Conservation (phyloP, 1,140 invertebrate genomes). For the Papilio aristodemus region DNA sequence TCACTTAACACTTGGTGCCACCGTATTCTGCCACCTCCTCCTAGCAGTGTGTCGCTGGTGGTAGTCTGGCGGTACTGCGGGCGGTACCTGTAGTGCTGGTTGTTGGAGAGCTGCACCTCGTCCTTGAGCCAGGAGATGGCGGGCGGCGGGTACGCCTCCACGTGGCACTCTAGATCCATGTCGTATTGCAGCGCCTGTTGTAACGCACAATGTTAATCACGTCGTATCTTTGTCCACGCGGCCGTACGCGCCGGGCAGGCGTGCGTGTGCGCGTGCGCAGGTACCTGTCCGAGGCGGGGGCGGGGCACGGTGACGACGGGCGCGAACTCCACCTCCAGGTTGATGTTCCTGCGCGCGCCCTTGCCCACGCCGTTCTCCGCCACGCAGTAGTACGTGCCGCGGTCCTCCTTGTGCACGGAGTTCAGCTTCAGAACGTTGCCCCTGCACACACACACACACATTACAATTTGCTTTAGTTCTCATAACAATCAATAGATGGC, state of each 20-base stretch:
- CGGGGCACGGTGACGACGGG: conserved; percentile 91
- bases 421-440: conserved; percentile 92
- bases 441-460: conserved; percentile 72
- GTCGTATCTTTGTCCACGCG: too few relatives aligned
- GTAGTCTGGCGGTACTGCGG: conserved; percentile 56
- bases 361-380: conserved; percentile 95
- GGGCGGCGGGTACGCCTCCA: conserved; percentile 95
- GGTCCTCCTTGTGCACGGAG: conserved; percentile 90
- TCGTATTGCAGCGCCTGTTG: conserved; percentile 93
- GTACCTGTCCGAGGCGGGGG: conserved; percentile 85
- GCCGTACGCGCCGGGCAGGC: too few relatives aligned
- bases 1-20: too few relatives aligned
- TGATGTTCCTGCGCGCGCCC: conserved; percentile 91
- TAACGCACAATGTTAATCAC: too few relatives aligned
- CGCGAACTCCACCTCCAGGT: conserved; percentile 93
- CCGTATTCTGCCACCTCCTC: too few relatives aligned
- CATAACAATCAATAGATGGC: too few relatives aligned
- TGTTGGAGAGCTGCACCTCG: conserved; percentile 89
- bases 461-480: too few relatives aligned
- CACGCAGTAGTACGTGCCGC: conserved; percentile 96
- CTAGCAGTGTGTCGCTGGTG: too few relatives aligned
- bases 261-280: too few relatives aligned
- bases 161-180: conserved; percentile 95
- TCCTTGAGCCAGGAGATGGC: conserved; percentile 94
- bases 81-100: conserved; percentile 89